Percentiles rank a stretch among this genome's conserved stretches.
Evolutionary conservation across 2,113 vertebrate genomes (phyloP).

Genomic region (zebrafish (Danio rerio)): GRCz12tu NC_133189.1:28629501-28630000

Average conservation of each 20-base stretch:
- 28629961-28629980: not conserved
- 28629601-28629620: not conserved
- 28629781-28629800: constrained; percentile 39
- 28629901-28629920: constrained; percentile 66
- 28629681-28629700: not conserved
- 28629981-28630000: not conserved
- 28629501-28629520: too few species aligned
- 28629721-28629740: not conserved
- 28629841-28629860: constrained; percentile 62
- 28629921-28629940: constrained; percentile 33
- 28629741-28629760: constrained; percentile 7
- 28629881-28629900: constrained; percentile 63
- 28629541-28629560: not conserved
- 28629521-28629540: not conserved
- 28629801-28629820: constrained; percentile 68
- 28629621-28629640: not conserved
- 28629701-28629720: not conserved
- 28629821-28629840: constrained; percentile 69
- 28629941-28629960: constrained; percentile 7
- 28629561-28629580: not conserved
- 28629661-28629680: not conserved
- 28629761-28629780: constrained; percentile 12
- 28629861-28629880: constrained; percentile 65
- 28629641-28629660: not conserved
- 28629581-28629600: not conserved